Evolutionary conservation across 2,888 invertebrate genomes (phyloP).

Genomic region (Lasiommata megera): DNA sequence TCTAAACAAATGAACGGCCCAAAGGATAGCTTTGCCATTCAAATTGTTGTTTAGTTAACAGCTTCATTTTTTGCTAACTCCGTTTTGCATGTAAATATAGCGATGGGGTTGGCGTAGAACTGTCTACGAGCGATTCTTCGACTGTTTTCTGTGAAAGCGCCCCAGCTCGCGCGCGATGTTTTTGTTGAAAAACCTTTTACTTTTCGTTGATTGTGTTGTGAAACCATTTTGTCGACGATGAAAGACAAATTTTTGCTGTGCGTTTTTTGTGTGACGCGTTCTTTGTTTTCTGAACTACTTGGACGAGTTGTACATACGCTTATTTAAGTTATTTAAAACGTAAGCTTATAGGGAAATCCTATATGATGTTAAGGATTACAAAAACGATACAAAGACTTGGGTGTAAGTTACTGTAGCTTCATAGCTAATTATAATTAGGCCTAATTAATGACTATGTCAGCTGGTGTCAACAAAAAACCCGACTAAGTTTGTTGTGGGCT

Average conservation of each 20-base stretch:
- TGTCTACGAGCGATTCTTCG: constrained; percentile 36
- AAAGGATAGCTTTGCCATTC: constrained; percentile 42
- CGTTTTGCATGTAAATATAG: constrained; percentile 56
- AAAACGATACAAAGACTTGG: too few relatives aligned
- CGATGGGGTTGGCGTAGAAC: constrained; percentile 41
- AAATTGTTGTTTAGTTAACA: constrained; percentile 38
- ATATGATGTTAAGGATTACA: too few relatives aligned
- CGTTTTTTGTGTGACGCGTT: constrained; percentile 6
- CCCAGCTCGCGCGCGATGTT: constrained; percentile 34
- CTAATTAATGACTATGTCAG: too few relatives aligned
- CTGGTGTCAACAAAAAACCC: too few relatives aligned
- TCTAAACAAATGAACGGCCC: constrained; percentile 23
- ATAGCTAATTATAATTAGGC: too few relatives aligned
- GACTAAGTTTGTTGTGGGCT: too few relatives aligned
- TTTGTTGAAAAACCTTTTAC: constrained; percentile 43
- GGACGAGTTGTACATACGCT: neutral
- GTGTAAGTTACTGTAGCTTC: too few relatives aligned
- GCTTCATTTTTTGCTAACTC: constrained; percentile 48
- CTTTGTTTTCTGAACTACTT: constrained; percentile 11
- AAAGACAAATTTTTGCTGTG: constrained; percentile 31
- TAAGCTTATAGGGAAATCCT: too few relatives aligned
- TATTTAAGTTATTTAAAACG: too few relatives aligned
- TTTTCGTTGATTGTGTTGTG: constrained; percentile 57
- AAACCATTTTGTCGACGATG: constrained; percentile 46
- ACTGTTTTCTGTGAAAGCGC: constrained; percentile 48